Conservation (phyloP, 2,797 vertebrate species). For the Mormyrus hasselquistii region DNA sequence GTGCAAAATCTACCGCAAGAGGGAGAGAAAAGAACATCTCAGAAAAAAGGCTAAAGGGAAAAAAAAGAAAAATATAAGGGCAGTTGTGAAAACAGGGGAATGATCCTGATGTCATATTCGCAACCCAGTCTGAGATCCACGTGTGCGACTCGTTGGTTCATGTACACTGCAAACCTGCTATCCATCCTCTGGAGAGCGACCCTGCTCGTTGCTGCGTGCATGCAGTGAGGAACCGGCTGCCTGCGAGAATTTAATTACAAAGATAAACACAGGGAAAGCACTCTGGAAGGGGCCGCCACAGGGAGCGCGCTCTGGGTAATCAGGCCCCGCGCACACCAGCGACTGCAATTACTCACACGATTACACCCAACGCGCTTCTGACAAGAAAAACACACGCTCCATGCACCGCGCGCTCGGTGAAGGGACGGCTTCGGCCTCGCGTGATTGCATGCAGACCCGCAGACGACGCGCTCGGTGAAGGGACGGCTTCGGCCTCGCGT, state of each 20-base stretch:
- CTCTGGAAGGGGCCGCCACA: constrained; percentile 53
- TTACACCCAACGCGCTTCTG: constrained; percentile 60
- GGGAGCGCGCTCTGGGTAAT: constrained; percentile 39
- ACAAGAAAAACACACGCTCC: constrained; percentile 63
- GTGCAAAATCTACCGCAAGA: constrained; percentile 75
- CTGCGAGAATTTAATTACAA: constrained; percentile 57
- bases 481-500: constrained; percentile 19
- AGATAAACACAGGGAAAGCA: constrained; percentile 55
- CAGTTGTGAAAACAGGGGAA: background rate
- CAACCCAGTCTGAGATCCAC: background rate
- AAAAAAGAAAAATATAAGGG: background rate
- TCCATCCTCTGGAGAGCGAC: background rate
- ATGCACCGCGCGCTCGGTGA: constrained; percentile 45
- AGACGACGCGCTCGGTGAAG: constrained; percentile 27
- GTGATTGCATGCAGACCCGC: background rate
- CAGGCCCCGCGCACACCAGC: constrained; percentile 33
- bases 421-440: constrained; percentile 23
- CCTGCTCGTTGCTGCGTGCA: constrained; percentile 32
- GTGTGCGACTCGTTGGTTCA: constrained; percentile 27
- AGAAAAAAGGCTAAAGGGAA: background rate
- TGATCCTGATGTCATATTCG: background rate
- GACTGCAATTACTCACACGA: constrained; percentile 62
- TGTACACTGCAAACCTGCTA: constrained; percentile 16
- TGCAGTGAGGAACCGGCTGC: constrained; percentile 35
- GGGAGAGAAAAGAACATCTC: background rate